Evolutionary conservation across 2,888 invertebrate species (phyloP).

Genomic region (Hyposoter dolosus): DNA sequence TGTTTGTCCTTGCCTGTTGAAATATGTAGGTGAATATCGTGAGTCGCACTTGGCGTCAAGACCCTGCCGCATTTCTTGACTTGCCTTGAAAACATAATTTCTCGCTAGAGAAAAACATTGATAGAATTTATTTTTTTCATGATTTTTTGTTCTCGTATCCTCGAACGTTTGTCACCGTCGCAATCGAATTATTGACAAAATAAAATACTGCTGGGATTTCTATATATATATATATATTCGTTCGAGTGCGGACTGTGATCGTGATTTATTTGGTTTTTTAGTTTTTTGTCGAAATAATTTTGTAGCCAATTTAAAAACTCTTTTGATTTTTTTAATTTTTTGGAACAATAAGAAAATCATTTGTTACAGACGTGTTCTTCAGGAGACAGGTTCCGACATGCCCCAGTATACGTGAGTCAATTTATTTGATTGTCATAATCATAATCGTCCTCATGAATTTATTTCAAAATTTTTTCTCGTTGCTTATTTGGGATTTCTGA

Average conservation of each 20-base stretch:
- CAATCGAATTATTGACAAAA: too few relatives aligned
- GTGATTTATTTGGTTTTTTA: background rate
- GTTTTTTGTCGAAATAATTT: background rate
- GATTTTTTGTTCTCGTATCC: too few relatives aligned
- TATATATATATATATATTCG: too few relatives aligned
- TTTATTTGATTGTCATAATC: background rate
- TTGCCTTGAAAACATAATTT: too few relatives aligned
- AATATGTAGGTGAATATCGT: background rate
- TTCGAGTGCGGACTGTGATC: background rate
- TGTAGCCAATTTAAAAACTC: background rate
- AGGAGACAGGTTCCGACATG: slow-evolving; percentile 88
- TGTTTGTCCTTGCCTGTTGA: background rate
- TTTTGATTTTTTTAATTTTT: background rate
- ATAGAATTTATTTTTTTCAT: too few relatives aligned
- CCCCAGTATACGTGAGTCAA: slow-evolving; percentile 88
- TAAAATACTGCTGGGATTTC: too few relatives aligned
- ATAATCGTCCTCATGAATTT: too few relatives aligned
- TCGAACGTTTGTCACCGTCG: too few relatives aligned
- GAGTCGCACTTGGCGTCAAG: background rate
- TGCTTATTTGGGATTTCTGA: too few relatives aligned
- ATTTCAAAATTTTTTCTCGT: too few relatives aligned
- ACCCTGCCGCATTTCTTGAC: too few relatives aligned
- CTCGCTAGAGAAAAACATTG: too few relatives aligned
- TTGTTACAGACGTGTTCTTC: slow-evolving; percentile 87
- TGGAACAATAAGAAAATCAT: slow-evolving; percentile 49